These are phyloP conservation scores for Chondrilla cf. caribensis DNA, from an alignment of 37 sponge, comb jelly and placozoan genomes.

Conservation along the genomic window DNA sequence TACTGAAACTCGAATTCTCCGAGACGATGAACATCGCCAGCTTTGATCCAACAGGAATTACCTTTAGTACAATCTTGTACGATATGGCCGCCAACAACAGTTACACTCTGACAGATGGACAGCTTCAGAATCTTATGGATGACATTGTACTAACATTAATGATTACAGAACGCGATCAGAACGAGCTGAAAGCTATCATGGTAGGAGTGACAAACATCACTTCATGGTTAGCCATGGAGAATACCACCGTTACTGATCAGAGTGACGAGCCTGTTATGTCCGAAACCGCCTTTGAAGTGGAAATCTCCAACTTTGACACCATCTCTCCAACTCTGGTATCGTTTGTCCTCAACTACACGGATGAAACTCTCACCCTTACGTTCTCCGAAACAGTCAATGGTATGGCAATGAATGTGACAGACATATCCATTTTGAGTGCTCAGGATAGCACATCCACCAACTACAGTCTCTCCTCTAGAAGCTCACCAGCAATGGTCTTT, in stretches of 20 bases:
- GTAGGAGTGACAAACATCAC: constrained; percentile 61
- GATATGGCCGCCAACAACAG: not conserved
- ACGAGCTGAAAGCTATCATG: constrained; percentile 70
- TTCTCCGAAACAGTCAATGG: constrained; percentile 86
- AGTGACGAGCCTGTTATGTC: constrained; percentile 30
- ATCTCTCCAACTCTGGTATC: constrained; percentile 57
- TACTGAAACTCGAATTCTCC: constrained; percentile 64
- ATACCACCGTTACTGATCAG: constrained; percentile 57
- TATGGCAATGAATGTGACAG: constrained; percentile 66
- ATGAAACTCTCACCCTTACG: constrained; percentile 51
- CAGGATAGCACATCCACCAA: not conserved
- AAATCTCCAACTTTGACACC: constrained; percentile 44
- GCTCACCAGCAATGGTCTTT: constrained; percentile 14
- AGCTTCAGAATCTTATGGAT: constrained; percentile 31
- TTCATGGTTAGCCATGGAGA: constrained; percentile 52
- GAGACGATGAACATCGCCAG: constrained; percentile 79
- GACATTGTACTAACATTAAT: constrained; percentile 45
- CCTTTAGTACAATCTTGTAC: constrained; percentile 43
- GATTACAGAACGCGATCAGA: constrained; percentile 65
- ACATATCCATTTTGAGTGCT: constrained; percentile 70
- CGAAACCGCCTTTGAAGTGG: constrained; percentile 36
- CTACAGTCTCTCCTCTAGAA: constrained; percentile 43
- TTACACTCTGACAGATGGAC: constrained; percentile 56
- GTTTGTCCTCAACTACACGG: constrained; percentile 68
- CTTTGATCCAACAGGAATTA: constrained; percentile 72